These are phyloP conservation scores for Chaetops frenatus DNA, from an alignment of 2,113 vertebrate species.

Conservation along the genomic window DNA sequence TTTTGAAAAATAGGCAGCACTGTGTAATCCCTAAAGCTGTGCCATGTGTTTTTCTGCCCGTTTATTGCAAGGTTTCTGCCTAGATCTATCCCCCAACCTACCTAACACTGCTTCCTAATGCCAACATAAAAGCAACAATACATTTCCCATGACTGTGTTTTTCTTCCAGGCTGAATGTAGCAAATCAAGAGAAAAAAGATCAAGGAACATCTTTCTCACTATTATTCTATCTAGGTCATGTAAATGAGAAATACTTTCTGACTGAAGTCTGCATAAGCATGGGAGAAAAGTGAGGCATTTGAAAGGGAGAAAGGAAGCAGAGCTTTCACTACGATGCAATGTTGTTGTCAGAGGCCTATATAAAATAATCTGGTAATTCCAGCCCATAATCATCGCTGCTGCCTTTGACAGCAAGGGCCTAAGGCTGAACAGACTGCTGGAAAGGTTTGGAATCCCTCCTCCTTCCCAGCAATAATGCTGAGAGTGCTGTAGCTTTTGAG, in stretches of 20 bases:
- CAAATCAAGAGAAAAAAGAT: slow-evolving; percentile 37
- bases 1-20: neutral
- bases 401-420: neutral
- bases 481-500: neutral
- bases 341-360: neutral
- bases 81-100: neutral
- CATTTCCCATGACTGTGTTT: slow-evolving; percentile 12
- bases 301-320: neutral
- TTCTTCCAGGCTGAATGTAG: slow-evolving; percentile 34
- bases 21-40: neutral
- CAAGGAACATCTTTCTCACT: slow-evolving; percentile 40
- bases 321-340: neutral
- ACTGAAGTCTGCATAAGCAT: slow-evolving; percentile 24
- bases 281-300: neutral
- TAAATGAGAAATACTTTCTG: slow-evolving; percentile 56
- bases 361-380: slow-evolving; percentile 36
- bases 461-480: neutral
- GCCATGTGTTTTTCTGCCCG: neutral
- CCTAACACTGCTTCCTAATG: neutral
- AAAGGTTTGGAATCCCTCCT: neutral
- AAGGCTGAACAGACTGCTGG: neutral
- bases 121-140: slow-evolving; percentile 6
- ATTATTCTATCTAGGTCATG: slow-evolving; percentile 62
- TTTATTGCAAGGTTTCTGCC: neutral
- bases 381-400: neutral